Base-by-base conservation (phyloP, 2,113 vertebrate genomes). In the Menidia beryllina region DNA sequence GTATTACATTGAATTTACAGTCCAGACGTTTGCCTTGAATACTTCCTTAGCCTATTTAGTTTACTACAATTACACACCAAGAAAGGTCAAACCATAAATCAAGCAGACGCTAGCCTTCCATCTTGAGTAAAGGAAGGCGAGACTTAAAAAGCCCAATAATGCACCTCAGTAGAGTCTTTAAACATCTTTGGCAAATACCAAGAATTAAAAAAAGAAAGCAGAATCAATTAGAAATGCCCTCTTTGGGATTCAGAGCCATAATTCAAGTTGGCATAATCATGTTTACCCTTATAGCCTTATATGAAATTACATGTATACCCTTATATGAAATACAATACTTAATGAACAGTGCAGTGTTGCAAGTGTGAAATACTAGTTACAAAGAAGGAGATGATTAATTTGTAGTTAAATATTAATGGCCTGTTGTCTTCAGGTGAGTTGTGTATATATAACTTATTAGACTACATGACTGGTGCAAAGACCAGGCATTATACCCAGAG, bases 401-500 rank as follows among this genome's bases (percentile, higher is more conserved):
- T 36, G 19, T 68, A 52, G 53, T 25, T 49, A 51, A 81, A 69
- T 48, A 78, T 72, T 13, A 48, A 56, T 75, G 58, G 13, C 41
- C 51, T 77, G 21, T 41, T 63, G 58, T 65, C 58, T 54, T 61
- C 3, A 41, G n/a, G n/a, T n/a, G n/a, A n/a, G n/a, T n/a, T 14
- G 19, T 60, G 19, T 70, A 82, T 72, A 65, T 63, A 80, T 73
- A 26, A 20, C 51, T 53, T 36, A 63, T 82, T 73, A 68, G 10
- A 21, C 54, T 17, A 43, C 38, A 45, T 4, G 19, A 75, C 56
- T 43, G 65, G 75, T 14, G 25, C 47, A 48, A 43, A 50, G 58
- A 49, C 27, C 12, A 66, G 63, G 24, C 19, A 52, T 74, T 69
- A 52, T 34, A 45, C 53, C 65, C 65, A 7, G 0, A 62, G 61